Conservation (phyloP, 1,140 invertebrate species). For the Bombus cullumanus region DNA sequence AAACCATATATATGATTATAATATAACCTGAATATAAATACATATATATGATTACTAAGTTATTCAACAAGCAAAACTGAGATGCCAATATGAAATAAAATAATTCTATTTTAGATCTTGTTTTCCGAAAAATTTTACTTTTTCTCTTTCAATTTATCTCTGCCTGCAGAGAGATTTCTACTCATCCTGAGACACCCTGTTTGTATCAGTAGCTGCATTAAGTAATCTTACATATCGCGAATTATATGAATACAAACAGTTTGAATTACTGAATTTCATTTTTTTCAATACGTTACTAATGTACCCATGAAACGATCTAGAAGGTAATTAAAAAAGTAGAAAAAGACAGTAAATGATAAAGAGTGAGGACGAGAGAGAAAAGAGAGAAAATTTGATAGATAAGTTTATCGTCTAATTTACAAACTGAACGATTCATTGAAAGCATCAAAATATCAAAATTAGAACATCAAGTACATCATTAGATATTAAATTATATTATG, state of each 20-base stretch:
- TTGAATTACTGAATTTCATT: not conserved
- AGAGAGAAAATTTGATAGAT: not conserved
- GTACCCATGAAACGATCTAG: not conserved
- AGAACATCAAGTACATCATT: not conserved
- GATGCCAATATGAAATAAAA: not conserved
- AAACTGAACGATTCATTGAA: slow-evolving; percentile 51
- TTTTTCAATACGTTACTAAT: not conserved
- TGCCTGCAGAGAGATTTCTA: not conserved
- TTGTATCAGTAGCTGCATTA: not conserved
- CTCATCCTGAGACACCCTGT: not conserved
- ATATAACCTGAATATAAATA: no score
- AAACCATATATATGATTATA: no score
- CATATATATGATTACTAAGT: no score
- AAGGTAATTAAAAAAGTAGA: not conserved
- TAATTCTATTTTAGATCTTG: not conserved
- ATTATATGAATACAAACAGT: not conserved
- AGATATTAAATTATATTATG: not conserved
- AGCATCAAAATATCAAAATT: slow-evolving; percentile 46
- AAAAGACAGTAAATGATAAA: not conserved
- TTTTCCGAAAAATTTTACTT: not conserved
- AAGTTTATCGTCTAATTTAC: not conserved
- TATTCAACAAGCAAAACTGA: not conserved
- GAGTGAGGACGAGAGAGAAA: not conserved
- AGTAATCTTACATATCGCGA: not conserved
- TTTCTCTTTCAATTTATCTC: not conserved